Evolutionary conservation across 2,888 invertebrate genomes (phyloP).

Genomic region (Carcina quercana): DNA sequence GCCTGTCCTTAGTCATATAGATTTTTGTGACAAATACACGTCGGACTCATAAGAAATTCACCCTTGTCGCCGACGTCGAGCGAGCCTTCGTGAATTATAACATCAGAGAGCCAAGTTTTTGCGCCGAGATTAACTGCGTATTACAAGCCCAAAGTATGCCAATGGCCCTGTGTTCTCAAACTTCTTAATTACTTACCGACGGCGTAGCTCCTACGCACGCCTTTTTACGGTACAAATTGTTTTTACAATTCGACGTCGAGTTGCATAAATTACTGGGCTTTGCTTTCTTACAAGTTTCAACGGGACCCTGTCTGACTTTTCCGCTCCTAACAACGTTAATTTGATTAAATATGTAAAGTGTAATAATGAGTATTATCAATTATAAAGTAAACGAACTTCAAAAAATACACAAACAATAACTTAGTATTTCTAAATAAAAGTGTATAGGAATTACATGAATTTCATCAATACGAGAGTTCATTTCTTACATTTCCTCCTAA

Average conservation of each 20-base stretch:
- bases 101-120: constrained; percentile 57
- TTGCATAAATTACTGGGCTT: no score
- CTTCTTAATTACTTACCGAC: constrained; percentile 60
- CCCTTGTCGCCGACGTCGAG: constrained; percentile 48
- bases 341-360: no score
- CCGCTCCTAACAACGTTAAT: no score
- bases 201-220: constrained; percentile 40
- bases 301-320: no score
- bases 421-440: no score
- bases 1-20: constrained; percentile 29
- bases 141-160: constrained; percentile 63
- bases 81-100: constrained; percentile 56
- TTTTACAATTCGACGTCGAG: constrained; percentile 33
- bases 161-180: constrained; percentile 56
- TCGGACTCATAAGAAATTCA: constrained; percentile 57
- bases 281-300: no score
- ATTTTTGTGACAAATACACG: constrained; percentile 54
- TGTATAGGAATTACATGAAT: no score
- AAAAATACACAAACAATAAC: no score
- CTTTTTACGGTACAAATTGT: constrained; percentile 39
- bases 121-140: constrained; percentile 60
- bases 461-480: no score
- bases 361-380: no score
- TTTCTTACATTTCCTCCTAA: no score
- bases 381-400: no score